These are phyloP conservation scores for Hapalemur alaotrensis DNA, from an alignment of 2,797 vertebrate genomes.

Conservation along the genomic window DNA sequence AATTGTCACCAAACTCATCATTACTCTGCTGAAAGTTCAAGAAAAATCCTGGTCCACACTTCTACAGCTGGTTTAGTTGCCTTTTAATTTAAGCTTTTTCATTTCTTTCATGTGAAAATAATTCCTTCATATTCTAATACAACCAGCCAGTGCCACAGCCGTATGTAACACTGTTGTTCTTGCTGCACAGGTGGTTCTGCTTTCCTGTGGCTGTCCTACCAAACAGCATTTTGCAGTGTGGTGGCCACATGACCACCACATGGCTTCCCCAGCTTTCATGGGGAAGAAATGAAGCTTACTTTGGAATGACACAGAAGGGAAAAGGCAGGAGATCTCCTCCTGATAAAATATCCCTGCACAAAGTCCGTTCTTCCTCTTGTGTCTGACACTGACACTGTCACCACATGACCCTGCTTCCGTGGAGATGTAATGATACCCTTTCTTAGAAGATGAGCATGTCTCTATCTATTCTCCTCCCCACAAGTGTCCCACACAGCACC, in stretches of 20 bases:
- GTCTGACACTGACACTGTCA: constrained; percentile 2
- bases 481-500: neutral
- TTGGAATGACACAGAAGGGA: neutral
- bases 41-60: neutral
- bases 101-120: constrained; percentile 26
- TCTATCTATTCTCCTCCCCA: neutral
- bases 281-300: neutral
- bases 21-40: neutral
- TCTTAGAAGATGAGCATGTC: neutral
- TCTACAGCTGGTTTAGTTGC: neutral
- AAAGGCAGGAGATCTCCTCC: neutral
- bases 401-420: neutral
- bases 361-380: neutral
- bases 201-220: neutral
- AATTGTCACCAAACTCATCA: neutral
- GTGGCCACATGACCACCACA: neutral
- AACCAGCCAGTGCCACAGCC: neutral
- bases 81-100: neutral
- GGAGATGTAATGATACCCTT: constrained; percentile 21
- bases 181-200: neutral
- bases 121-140: neutral
- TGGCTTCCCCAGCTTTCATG: neutral
- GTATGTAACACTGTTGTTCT: neutral
- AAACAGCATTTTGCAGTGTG: neutral
- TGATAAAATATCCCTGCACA: neutral